Evolutionary conservation across 2,797 vertebrate genomes (phyloP), one percentile per base, ranked within the genome.

Genomic region (Anguilla megastoma): DNA sequence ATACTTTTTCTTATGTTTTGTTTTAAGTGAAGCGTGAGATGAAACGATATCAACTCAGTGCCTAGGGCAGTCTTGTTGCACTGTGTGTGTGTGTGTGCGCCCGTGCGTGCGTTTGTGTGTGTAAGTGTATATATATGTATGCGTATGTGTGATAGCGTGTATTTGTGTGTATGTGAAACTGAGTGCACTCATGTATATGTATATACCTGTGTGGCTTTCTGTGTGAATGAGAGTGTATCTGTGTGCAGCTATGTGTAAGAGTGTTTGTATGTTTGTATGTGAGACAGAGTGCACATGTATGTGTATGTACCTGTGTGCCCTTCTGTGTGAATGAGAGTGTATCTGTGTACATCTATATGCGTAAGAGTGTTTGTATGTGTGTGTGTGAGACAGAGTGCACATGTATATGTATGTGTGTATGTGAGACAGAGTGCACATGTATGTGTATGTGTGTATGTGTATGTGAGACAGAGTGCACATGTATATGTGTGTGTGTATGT

Each of bases 11-110:
- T 58, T 21, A 60, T 41, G n/a, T 58, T 85, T 58, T 85, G 58
- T 33, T 85, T 60, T 82, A 82, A 82, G 79, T 82, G 79, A 82
- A 45, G 79, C 79, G 24, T 48, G 76, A 45, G 76, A 80, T 82
- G 24, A 82, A 82, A 82, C 24, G n/a, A 45, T 82, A 50, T 82
- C 41, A 82, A 50, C 79, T 48, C 21, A 4, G 79, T 45, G 41
- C 79, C 45, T 50, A n/a, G 41, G 41, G 79, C 14, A 50, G 79
- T 82, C 41, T 79, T 50, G 45, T 50, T 48, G 16, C 18, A 48
- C 41, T 48, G 41, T 48, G 33, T 76, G 74, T 16, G 30, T 66
- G 21, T 66, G 60, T 66, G 60, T 76, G 33, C 48, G 76, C 2
- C 33, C 27, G 27, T 27, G 66, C 1, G 27, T 10, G 33, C 12